Percentiles rank a stretch among this genome's conserved stretches.
Conservation (phyloP, 2,888 invertebrate species). For the Zygogramma bicolorata region DNA sequence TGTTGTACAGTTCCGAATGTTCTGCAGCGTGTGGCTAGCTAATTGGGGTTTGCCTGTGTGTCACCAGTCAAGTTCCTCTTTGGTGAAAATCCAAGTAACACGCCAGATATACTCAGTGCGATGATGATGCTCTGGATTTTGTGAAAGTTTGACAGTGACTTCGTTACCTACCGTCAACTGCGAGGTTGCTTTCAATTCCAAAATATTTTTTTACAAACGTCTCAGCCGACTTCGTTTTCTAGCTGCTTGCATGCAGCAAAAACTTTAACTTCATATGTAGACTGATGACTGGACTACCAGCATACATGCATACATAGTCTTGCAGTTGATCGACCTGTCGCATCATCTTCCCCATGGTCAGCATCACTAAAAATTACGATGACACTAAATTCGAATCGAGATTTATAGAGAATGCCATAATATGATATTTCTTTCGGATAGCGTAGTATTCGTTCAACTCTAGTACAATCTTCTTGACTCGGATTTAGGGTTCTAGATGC, state of each 20-base stretch:
- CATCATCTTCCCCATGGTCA: constrained; percentile 17
- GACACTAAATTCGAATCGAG: neutral
- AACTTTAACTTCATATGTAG: neutral
- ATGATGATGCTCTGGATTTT: neutral
- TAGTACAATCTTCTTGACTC: neutral
- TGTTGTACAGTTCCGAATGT: no score
- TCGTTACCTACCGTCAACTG: neutral
- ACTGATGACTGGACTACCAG: constrained; percentile 24
- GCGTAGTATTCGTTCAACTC: constrained; percentile 21
- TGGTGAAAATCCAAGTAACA: no score
- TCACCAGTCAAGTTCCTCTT: no score
- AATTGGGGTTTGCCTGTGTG: no score
- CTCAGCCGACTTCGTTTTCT: neutral
- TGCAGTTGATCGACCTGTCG: constrained; percentile 16
- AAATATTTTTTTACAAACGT: neutral
- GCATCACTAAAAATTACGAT: constrained; percentile 14
- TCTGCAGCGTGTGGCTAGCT: no score
- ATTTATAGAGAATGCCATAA: constrained; percentile 12
- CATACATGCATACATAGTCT: constrained; percentile 20
- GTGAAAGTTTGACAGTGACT: constrained; percentile 12
- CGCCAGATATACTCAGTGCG: neutral
- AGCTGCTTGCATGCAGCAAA: neutral
- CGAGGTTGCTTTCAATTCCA: neutral
- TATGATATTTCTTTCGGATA: constrained; percentile 20
- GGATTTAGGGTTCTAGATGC: constrained; percentile 26